Conservation (phyloP, 1,140 invertebrate species). For the Hyles vespertilio region DNA sequence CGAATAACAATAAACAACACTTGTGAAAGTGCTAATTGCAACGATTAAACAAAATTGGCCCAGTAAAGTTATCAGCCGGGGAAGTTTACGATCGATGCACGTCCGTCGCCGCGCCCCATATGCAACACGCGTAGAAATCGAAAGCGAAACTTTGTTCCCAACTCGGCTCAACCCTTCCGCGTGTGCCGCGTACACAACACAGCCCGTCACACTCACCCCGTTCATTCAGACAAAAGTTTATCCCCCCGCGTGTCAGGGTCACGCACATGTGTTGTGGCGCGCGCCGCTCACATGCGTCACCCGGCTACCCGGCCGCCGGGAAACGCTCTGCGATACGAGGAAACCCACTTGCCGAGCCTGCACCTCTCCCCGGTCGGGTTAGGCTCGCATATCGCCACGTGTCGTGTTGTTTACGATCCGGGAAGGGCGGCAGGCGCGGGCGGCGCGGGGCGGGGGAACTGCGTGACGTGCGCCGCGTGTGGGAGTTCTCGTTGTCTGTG, state of each 20-base stretch:
- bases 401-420: conserved; percentile 35
- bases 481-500: conserved; percentile 66
- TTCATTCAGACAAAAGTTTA: conserved; percentile 59
- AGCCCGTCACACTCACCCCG: conserved; percentile 59
- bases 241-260: conserved; percentile 35
- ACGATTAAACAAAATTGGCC: conserved; percentile 31
- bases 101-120: conserved; percentile 41
- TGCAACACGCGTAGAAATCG: conserved; percentile 62
- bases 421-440: conserved; percentile 50
- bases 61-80: conserved; percentile 34
- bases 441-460: conserved; percentile 23
- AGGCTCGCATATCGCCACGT: conserved; percentile 37
- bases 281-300: conserved; percentile 45
- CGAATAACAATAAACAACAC: not conserved
- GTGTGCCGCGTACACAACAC: conserved; percentile 34
- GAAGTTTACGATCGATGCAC: conserved; percentile 50
- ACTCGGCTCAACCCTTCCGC: conserved; percentile 61
- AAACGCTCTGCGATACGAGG: conserved; percentile 2
- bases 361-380: conserved; percentile 29
- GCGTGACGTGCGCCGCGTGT: conserved; percentile 45
- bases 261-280: conserved; percentile 58
- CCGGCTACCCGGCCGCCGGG: conserved; percentile 30
- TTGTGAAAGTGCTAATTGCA: conserved; percentile 27
- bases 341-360: conserved; percentile 13
- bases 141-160: conserved; percentile 61